Evolutionary conservation across 2,888 invertebrate genomes (phyloP), one percentile per base, ranked within the genome.

Genomic region (Caenorhabditis virilis): DNA sequence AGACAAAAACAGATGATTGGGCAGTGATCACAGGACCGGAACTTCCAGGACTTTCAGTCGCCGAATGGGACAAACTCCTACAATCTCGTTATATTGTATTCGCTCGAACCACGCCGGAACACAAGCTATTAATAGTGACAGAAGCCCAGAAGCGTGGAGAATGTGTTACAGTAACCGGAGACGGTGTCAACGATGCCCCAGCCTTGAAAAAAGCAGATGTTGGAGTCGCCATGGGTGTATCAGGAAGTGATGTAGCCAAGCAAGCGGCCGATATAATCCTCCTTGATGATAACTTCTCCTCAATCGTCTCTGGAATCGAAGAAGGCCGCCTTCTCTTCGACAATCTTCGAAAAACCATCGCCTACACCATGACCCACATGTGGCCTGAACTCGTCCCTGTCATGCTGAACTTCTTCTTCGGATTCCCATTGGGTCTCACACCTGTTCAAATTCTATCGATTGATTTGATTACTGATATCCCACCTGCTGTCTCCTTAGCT

Each of bases 341-440:
- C 27, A 69, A 69, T 36, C 56, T 69, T 18, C 56, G 69, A 1
- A 69, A 70, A 27, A 77, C 78, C 25, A 76, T 78, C 47, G 78
- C 78, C 51, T 78, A 78, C 69, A 78, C 78, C 1, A 66, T 77
- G 57, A 74, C 77, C 15, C 77, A 77, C 52, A 65, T 78, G 66
- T 78, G 77, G 77, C 79, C 79, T 5, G 79, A 79, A 59, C 74
- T 79, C 9, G 78, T 76, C n/a, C 79, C 79, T 1, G 77, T 79
- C 36, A 73, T 79, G 57, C 63, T 79, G 48, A 79, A 79, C 54
- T 79, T 79, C 64, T 70, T 73, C 43, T 68, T 78, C 39, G 79
- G 79, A 48, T 72, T 79, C 64, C 79, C 79, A 0, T 54, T 79
- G 6, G 79, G 79, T 13, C 55, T 79, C 41, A 76, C 76, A 22